Conservation (phyloP, 2,797 vertebrate species). For the Myotis vivesi region DNA sequence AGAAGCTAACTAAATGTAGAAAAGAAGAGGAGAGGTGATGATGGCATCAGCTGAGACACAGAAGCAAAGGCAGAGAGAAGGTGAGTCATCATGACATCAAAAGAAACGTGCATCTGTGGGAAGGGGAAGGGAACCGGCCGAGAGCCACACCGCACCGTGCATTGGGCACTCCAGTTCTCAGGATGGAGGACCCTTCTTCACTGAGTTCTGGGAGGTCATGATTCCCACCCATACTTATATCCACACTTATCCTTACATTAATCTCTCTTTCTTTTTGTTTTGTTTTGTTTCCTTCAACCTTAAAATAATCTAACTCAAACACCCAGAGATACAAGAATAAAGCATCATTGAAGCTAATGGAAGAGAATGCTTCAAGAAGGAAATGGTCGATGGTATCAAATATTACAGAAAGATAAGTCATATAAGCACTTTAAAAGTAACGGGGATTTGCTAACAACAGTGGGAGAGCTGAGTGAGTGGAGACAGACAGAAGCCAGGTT, state of each 20-base stretch:
- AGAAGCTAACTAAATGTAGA: not conserved
- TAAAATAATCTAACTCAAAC: not conserved
- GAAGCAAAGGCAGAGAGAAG: not conserved
- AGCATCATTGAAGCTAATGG: not conserved
- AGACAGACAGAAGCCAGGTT: not conserved
- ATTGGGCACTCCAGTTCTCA: rapidly evolving
- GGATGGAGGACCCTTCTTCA: not conserved
- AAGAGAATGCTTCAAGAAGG: not conserved
- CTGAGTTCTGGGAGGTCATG: not conserved
- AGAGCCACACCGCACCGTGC: rapidly evolving
- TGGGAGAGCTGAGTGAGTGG: not conserved
- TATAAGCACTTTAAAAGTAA: not conserved
- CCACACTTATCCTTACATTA: not conserved
- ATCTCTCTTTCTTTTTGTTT: not conserved
- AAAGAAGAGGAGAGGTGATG: not conserved
- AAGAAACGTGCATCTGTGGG: not conserved
- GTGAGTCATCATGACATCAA: not conserved
- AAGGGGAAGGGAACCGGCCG: rapidly evolving
- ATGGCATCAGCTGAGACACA: rapidly evolving
- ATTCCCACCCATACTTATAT: not conserved
- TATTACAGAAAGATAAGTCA: not conserved
- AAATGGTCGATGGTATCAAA: not conserved
- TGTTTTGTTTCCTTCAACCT: not conserved
- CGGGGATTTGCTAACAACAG: not conserved
- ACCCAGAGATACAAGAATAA: not conserved